phyloP scores from a whole-genome alignment of 2,113 vertebrate genomes.

The Eublepharis macularius region DNA sequence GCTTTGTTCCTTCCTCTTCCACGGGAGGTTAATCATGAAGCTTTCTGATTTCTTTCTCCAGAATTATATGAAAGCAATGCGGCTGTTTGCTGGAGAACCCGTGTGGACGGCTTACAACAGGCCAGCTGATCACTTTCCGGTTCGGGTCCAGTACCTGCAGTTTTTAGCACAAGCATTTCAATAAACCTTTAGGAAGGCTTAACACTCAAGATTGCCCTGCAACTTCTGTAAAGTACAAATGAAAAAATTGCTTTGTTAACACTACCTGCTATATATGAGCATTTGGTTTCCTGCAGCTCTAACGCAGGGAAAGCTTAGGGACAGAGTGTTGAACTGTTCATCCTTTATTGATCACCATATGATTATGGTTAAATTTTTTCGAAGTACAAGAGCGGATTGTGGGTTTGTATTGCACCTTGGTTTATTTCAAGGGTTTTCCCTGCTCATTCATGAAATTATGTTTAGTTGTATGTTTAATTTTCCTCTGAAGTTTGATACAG shows the following conservation, averaged over 20 bases:
- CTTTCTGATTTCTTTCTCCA: constrained; percentile 57
- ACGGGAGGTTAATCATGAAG: background rate
- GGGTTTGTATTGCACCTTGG: background rate
- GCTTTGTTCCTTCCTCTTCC: background rate
- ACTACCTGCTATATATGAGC: background rate
- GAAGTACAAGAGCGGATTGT: background rate
- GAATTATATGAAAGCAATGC: constrained; percentile 95
- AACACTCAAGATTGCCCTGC: background rate
- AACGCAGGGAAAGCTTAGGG: background rate
- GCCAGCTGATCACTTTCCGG: constrained; percentile 85
- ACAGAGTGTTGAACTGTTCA: background rate
- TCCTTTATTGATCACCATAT: background rate
- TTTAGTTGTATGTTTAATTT: background rate
- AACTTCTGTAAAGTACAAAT: background rate
- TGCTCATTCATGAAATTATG: background rate
- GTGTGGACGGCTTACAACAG: constrained; percentile 92
- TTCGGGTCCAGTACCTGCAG: constrained; percentile 78
- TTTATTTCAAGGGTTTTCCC: background rate
- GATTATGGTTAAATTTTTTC: background rate
- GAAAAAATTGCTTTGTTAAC: background rate
- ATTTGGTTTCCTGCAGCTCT: background rate
- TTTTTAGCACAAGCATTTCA: constrained; percentile 57
- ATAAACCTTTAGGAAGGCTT: background rate
- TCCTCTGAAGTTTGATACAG: background rate
- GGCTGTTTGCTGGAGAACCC: constrained; percentile 90